These are phyloP conservation scores for Oreonectes daqikongensis DNA, from an alignment of 2,797 vertebrate species.

Conservation along the genomic window DNA sequence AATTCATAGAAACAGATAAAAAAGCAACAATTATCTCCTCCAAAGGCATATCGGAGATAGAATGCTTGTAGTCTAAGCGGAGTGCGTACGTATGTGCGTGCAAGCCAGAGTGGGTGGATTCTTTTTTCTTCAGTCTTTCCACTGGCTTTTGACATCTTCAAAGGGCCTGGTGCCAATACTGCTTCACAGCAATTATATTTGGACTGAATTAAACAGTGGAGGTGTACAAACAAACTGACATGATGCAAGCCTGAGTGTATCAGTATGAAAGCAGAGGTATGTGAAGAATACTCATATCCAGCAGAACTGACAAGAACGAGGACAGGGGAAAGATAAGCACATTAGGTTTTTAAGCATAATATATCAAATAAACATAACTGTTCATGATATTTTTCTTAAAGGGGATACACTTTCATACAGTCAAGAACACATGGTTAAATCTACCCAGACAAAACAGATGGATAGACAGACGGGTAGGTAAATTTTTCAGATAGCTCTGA, in stretches of 20 bases:
- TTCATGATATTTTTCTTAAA: constrained; percentile 43
- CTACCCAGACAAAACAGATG: neutral
- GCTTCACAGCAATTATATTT: constrained; percentile 34
- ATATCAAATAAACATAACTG: no score
- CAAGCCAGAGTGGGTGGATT: constrained; percentile 42
- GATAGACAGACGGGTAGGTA: neutral
- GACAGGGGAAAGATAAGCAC: neutral
- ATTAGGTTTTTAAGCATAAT: neutral
- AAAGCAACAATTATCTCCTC: constrained; percentile 48
- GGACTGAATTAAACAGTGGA: constrained; percentile 25
- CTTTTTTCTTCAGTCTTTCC: constrained; percentile 27
- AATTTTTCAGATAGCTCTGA: no score
- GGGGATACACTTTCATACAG: constrained; percentile 52
- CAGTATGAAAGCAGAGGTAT: constrained; percentile 29
- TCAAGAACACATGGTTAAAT: constrained; percentile 13
- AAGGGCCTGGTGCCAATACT: constrained; percentile 40
- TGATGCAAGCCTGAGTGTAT: constrained; percentile 32
- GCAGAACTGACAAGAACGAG: constrained; percentile 11
- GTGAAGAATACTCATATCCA: constrained; percentile 23
- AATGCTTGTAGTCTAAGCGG: constrained; percentile 14
- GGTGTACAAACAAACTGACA: constrained; percentile 18
- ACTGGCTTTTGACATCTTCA: constrained; percentile 45
- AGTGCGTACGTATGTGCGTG: constrained; percentile 21
- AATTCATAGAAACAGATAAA: constrained; percentile 63
- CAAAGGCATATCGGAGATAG: constrained; percentile 20